phyloP scores from a whole-genome alignment of 2,797 vertebrate genomes.

The Spatula versicolor region DNA sequence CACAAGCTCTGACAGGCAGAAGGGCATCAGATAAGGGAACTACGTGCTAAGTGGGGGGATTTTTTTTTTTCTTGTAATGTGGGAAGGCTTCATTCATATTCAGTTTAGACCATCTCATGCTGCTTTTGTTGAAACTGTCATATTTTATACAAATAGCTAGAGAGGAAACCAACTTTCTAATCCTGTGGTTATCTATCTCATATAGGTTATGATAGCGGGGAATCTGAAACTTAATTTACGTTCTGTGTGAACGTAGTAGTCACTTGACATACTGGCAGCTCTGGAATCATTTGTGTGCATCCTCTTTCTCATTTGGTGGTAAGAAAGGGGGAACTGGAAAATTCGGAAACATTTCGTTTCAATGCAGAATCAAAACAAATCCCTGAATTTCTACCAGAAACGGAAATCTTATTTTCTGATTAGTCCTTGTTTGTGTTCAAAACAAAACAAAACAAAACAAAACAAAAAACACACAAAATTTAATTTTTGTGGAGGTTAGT shows the following conservation, averaged over 20 bases:
- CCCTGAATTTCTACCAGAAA: background rate
- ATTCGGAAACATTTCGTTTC: background rate
- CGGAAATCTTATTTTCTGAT: background rate
- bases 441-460: background rate
- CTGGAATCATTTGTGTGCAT: background rate
- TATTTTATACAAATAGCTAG: background rate
- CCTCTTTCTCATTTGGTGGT: background rate
- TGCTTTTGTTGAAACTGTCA: background rate
- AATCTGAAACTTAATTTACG: background rate
- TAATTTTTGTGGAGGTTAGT: background rate
- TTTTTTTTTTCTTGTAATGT: background rate
- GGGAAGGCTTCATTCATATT: background rate
- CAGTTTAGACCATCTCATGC: background rate
- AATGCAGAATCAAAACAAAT: background rate
- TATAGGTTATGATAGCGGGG: background rate
- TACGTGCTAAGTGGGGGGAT: background rate
- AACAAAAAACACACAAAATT: background rate
- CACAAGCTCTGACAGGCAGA: fast-evolving
- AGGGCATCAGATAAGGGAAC: background rate
- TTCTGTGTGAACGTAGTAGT: background rate
- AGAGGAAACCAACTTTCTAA: background rate
- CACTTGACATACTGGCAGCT: background rate
- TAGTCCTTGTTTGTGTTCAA: background rate
- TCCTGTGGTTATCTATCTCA: background rate
- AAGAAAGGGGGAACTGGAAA: background rate